Conservation (phyloP, 2,113 vertebrate genomes). For the Dromaius novaehollandiae region DNA sequence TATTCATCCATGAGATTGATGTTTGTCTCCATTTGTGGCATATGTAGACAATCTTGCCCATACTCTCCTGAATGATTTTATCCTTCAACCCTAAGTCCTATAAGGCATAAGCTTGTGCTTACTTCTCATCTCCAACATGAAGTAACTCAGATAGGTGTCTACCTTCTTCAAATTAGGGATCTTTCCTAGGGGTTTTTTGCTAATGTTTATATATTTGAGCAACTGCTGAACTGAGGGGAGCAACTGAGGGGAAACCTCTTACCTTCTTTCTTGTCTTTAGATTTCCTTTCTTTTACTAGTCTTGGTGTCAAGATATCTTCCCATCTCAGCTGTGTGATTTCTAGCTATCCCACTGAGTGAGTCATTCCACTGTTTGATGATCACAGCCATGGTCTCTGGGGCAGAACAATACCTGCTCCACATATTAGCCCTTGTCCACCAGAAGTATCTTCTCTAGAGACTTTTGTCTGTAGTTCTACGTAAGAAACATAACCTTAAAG, state of each 20-base stretch:
- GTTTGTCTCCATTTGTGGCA: neutral
- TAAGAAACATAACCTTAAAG: neutral
- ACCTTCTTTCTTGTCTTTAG: neutral
- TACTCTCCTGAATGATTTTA: neutral
- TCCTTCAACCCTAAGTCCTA: neutral
- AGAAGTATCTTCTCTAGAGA: conserved; percentile 5
- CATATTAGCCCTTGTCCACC: neutral
- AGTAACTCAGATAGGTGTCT: neutral
- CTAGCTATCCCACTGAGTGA: neutral
- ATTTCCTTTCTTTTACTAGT: neutral
- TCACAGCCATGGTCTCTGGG: neutral
- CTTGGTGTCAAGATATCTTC: neutral
- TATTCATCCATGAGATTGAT: neutral
- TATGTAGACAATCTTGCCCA: neutral
- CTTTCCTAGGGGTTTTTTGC: neutral
- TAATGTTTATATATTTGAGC: neutral
- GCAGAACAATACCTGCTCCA: neutral
- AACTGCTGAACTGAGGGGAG: no score
- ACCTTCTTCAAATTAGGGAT: neutral
- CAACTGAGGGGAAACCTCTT: neutral
- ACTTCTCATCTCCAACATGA: neutral
- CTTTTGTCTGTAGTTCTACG: neutral
- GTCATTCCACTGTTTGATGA: neutral
- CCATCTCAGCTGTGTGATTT: neutral
- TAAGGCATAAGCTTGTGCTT: neutral